These are phyloP conservation scores for Plusia festucae DNA, from an alignment of 2,888 invertebrate genomes.

Conservation along the genomic window DNA sequence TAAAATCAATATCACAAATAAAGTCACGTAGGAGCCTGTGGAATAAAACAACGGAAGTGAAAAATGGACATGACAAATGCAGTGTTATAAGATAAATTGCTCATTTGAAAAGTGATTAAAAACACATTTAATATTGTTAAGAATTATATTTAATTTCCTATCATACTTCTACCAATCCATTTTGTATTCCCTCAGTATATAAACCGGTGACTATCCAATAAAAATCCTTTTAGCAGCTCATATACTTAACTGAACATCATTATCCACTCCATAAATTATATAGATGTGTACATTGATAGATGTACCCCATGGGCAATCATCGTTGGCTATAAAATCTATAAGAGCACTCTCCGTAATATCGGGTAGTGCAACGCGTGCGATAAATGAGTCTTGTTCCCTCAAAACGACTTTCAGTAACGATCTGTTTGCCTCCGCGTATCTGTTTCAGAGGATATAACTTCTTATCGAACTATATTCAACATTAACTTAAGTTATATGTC, in stretches of 20 bases:
- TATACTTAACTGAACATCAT: conserved; percentile 51
- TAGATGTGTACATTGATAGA: conserved; percentile 80
- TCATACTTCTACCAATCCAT: neutral
- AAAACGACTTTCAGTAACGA: conserved; percentile 61
- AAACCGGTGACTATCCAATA: conserved; percentile 19
- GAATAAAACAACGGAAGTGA: no score
- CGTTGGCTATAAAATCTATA: conserved; percentile 60
- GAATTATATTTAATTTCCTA: neutral
- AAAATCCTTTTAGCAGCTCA: conserved; percentile 53
- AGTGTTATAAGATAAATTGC: no score
- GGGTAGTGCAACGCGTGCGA: conserved; percentile 64
- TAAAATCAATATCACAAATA: no score
- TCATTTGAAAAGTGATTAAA: no score
- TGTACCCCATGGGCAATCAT: conserved; percentile 83
- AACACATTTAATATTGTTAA: no score
- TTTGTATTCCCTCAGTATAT: neutral
- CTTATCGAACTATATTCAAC: no score
- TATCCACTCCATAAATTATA: conserved; percentile 72
- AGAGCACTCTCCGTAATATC: conserved; percentile 58
- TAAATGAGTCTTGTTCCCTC: conserved; percentile 64
- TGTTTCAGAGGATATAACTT: conserved; percentile 25
- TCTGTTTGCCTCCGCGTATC: conserved; percentile 49
- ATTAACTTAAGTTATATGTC: conserved; percentile 36
- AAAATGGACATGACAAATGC: no score
- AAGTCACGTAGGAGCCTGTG: no score